These are phyloP conservation scores for Formica exsecta DNA, from an alignment of 1,140 invertebrate genomes.

Conservation along the genomic window DNA sequence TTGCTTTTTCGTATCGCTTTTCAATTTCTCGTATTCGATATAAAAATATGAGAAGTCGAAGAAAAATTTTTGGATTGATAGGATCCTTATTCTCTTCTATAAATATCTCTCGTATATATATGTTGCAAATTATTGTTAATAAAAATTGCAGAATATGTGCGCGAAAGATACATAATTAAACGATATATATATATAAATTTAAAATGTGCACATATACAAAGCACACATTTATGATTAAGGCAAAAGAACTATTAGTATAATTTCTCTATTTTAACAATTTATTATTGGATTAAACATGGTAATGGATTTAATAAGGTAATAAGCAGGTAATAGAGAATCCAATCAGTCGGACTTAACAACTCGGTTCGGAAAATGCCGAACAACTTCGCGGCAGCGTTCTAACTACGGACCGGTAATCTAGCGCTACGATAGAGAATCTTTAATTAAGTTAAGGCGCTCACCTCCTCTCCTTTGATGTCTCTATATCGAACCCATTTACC, in stretches of 20 bases:
- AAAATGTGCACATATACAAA: background rate
- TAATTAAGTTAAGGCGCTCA: constrained; percentile 82
- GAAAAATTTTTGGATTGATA: background rate
- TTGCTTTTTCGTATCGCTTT: background rate
- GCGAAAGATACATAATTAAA: background rate
- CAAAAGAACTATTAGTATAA: background rate
- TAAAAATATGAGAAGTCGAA: background rate
- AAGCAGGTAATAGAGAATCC: constrained; percentile 36
- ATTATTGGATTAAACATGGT: background rate
- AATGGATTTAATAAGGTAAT: constrained; percentile 14
- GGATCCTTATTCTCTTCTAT: background rate
- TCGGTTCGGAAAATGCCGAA: constrained; percentile 40
- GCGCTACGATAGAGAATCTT: constrained; percentile 53
- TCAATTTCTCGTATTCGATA: background rate
- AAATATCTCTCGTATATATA: background rate
- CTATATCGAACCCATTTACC: constrained; percentile 92
- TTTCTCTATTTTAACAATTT: constrained; percentile 18
- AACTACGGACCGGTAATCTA: constrained; percentile 31
- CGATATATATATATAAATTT: background rate
- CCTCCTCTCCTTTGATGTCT: constrained; percentile 90
- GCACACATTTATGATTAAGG: background rate
- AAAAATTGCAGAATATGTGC: background rate
- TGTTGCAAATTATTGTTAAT: background rate
- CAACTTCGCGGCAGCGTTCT: constrained; percentile 36
- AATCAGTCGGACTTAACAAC: constrained; percentile 45